Evolutionary conservation across 2,797 vertebrate genomes (phyloP), one percentile per base, ranked within the genome.

Genomic region (Bothrops alternatus): DNA sequence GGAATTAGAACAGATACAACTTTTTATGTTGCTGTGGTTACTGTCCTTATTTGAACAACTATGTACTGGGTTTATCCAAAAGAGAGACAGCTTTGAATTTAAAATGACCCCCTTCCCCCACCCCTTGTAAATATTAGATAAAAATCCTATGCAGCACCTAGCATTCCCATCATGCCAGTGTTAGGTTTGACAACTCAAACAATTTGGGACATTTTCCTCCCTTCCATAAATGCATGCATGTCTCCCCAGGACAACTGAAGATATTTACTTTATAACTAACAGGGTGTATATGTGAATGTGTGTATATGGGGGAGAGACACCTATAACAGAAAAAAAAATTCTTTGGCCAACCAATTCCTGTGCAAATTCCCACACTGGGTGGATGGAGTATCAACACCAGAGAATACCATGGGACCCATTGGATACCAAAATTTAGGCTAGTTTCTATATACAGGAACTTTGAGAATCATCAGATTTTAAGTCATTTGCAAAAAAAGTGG

Each of bases 1-100:
- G 82, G 61, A 90, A 92, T 90, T 69, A 87, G 28, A 90, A 85
- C 61, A 73, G 61, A 87, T 87, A 32, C 50, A 94, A 93, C 20
- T 0, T 1, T 63, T 65, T 90, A 47, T 93, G 65, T n/a, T 93
- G 50, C 26, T 92, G 60, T 93, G 87, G 37, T 87, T 87, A 92
- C 90, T 88, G 78, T 32, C 32, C 86, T 2, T 85, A 85, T 23
- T 86, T 78, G 56, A 92, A 88, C 50, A 73, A 94, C 90, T 47
- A 58, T 26, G 47, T 28, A 87, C 25, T 60, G 4, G 28, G 20
- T 78, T 78, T 78, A 78, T 0, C 73, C 73, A 42, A 78, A 78
- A 78, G 73, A 42, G 69, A 78, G 73, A 78, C 73, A 78, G 37
- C 73, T 42, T 20, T 78, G 0, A 1, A 10, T 7, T 47, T 61